Evolutionary conservation across 2,888 invertebrate genomes (phyloP), one percentile per base, ranked within the genome.

Genomic region (Hoplodrina blanda): DNA sequence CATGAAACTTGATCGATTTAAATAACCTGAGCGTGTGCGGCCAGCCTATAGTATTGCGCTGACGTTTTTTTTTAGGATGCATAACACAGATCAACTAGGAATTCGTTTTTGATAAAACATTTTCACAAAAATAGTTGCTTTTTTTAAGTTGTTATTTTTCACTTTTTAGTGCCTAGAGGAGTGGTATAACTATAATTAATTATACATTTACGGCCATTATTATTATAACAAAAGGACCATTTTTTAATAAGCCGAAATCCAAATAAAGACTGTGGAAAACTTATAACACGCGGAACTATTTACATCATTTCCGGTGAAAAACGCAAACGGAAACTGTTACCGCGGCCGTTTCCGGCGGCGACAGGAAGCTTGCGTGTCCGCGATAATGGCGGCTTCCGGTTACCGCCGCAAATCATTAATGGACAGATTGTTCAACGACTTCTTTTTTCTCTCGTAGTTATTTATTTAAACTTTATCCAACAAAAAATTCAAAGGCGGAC

Each of bases 301-400:
- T 86, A 88, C 85, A 81, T 81, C 66, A 82, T 81, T 88, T 93
- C 94, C 93, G 91, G 88, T 92, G 92, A 92, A 93, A 93, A 93
- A 92, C 91, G 88, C 87, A 83, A 86, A 81, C 92, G 93, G 94
- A 94, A 90, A 86, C 88, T 82, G 91, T 93, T 91, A 92, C 92
- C 90, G 90, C 88, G 86, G 88, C 89, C 86, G 88, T 86, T 91
- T 95, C 94, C 94, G 91, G 87, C 87, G 85, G 87, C 87, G 90
- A 88, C 89, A 87, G 91, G 91, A 91, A 88, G 89, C 89, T 88
- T 83, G 90, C 90, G 91, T 87, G 89, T 88, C 25, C 25, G 25
- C 25, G 25, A 25, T 25, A 25, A 25, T 91, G 90, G 88, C 85
- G 81, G 85, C 80, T 87, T 90, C 92, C 92, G 90, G 86, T 84